phyloP scores from a whole-genome alignment of 2,113 vertebrate genomes.

The Phalacrocorax aristotelis region DNA sequence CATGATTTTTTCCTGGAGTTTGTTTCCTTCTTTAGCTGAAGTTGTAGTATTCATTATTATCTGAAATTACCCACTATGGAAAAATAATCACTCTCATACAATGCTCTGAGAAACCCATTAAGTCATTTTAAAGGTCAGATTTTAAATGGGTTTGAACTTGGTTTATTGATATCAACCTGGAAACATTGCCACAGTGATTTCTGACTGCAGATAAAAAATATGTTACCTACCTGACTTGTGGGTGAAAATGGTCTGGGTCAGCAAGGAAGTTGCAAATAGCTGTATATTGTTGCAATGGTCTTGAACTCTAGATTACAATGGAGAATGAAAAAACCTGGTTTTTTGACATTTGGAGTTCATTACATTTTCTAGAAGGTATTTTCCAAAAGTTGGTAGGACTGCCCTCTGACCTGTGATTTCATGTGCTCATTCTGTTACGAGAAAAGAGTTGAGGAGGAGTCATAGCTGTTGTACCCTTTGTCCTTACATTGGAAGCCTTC shows the following conservation, averaged over 20 bases:
- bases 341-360: background rate
- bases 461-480: background rate
- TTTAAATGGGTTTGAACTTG: background rate
- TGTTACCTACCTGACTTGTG: background rate
- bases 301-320: background rate
- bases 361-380: background rate
- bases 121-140: conserved; percentile 23
- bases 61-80: background rate
- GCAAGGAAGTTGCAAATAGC: background rate
- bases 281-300: background rate
- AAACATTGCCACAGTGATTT: background rate
- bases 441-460: background rate
- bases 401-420: background rate
- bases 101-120: background rate
- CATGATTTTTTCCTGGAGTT: background rate
- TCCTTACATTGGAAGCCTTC: background rate
- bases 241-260: background rate
- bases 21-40: conserved; percentile 1
- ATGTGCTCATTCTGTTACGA: background rate
- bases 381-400: background rate
- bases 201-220: background rate
- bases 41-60: background rate
- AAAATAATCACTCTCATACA: background rate
- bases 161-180: background rate
- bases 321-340: background rate